These are phyloP conservation scores for Drosophila seguyi DNA, from an alignment of 1,140 invertebrate species.

Conservation along the genomic window DNA sequence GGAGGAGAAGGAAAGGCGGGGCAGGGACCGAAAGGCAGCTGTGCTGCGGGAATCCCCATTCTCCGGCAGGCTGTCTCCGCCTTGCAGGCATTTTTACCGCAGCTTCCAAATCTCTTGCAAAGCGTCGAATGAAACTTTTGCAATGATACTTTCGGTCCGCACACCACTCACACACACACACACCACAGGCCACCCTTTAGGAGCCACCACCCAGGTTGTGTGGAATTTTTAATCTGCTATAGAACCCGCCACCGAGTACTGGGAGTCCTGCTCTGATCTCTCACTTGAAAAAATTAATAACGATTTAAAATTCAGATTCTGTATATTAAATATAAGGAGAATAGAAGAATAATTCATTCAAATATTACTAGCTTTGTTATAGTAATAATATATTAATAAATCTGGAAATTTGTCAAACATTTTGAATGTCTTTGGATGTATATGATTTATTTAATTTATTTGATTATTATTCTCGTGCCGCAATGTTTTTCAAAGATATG, in stretches of 20 bases:
- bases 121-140: slow-evolving; percentile 72
- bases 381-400: background rate
- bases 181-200: background rate
- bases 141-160: slow-evolving; percentile 71
- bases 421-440: background rate
- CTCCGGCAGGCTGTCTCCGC: slow-evolving; percentile 16
- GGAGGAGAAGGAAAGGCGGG: background rate
- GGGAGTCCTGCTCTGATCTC: slow-evolving; percentile 15
- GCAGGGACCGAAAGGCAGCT: slow-evolving; percentile 2
- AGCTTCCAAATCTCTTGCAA: slow-evolving; percentile 68
- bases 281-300: slow-evolving; percentile 15
- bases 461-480: too few species aligned
- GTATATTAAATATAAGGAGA: background rate
- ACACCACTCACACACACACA: slow-evolving; percentile 9
- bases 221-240: slow-evolving; percentile 80
- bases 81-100: slow-evolving; percentile 78
- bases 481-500: too few species aligned
- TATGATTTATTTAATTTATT: too few species aligned
- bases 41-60: slow-evolving; percentile 28
- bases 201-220: slow-evolving; percentile 63
- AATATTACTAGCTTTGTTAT: too few species aligned
- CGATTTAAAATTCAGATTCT: background rate
- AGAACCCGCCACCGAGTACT: slow-evolving; percentile 49
- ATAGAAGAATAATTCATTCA: background rate
- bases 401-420: too few species aligned